phyloP scores from a whole-genome alignment of 2,113 vertebrate species.

The Pogona vitticeps region DNA sequence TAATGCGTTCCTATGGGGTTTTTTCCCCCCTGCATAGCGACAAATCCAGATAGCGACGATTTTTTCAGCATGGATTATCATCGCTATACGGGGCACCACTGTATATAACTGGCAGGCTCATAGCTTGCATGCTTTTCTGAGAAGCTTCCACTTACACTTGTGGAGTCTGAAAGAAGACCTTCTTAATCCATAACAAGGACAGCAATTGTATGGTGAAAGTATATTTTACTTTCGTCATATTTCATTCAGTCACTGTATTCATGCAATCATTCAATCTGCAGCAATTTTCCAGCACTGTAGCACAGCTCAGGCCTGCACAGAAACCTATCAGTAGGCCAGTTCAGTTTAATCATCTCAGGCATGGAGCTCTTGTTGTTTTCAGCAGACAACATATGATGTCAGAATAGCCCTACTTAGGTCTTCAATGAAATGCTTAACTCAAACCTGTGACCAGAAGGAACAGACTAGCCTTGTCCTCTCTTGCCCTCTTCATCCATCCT shows the following conservation, averaged over 20 bases:
- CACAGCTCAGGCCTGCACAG: not conserved
- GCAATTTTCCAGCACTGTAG: not conserved
- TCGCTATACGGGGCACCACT: no score
- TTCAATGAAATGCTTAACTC: no score
- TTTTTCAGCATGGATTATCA: no score
- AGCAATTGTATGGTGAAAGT: not conserved
- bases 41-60: no score
- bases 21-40: no score
- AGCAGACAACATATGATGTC: not conserved
- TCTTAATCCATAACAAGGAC: conserved; percentile 27
- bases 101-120: no score
- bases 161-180: conserved; percentile 27
- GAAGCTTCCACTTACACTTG: conserved; percentile 21
- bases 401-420: not conserved
- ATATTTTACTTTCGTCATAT: conserved; percentile 20
- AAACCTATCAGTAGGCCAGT: not conserved
- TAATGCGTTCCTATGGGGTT: no score
- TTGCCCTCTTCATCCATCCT: no score
- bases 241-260: not conserved
- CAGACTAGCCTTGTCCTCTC: no score
- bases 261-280: not conserved
- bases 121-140: conserved; percentile 32
- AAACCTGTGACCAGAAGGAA: no score
- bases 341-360: not conserved
- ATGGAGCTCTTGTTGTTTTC: not conserved